Percentiles rank a stretch among this genome's conserved stretches.
Evolutionary conservation across 2,888 invertebrate species (phyloP).

Genomic region (Aquatica leii): DNA sequence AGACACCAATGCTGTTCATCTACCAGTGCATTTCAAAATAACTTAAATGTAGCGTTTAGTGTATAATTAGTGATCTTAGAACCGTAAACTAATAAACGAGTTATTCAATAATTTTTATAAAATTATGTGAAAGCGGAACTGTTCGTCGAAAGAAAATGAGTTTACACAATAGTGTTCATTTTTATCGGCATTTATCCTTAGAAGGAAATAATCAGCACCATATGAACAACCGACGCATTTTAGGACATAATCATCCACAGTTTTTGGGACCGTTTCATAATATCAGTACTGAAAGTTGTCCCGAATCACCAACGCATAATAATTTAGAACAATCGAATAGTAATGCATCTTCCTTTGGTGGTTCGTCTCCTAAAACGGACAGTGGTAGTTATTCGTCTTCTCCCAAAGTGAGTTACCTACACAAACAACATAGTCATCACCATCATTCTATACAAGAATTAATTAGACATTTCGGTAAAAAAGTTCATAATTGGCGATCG

Average conservation of each 20-base stretch:
- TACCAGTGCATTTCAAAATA: too few relatives aligned
- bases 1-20: too few relatives aligned
- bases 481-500: conserved; percentile 76
- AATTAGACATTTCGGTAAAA: conserved; percentile 78
- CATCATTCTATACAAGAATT: conserved; percentile 78
- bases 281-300: conserved; percentile 50
- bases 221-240: conserved; percentile 16
- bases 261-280: conserved; percentile 32
- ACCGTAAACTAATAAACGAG: too few relatives aligned
- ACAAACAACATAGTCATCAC: conserved; percentile 59
- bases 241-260: conserved; percentile 47
- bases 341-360: conserved; percentile 42
- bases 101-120: too few relatives aligned
- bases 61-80: too few relatives aligned
- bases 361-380: conserved; percentile 41
- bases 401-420: conserved; percentile 41
- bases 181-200: conserved; percentile 40
- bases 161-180: conserved; percentile 7
- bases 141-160: neutral
- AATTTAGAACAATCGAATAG: conserved; percentile 45
- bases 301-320: conserved; percentile 45
- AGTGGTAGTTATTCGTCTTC: conserved; percentile 39
- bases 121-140: too few relatives aligned
- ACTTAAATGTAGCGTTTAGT: too few relatives aligned
- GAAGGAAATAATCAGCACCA: conserved; percentile 54